These are phyloP conservation scores for Tenthredo distinguenda DNA, from an alignment of 2,888 invertebrate genomes.

Conservation along the genomic window DNA sequence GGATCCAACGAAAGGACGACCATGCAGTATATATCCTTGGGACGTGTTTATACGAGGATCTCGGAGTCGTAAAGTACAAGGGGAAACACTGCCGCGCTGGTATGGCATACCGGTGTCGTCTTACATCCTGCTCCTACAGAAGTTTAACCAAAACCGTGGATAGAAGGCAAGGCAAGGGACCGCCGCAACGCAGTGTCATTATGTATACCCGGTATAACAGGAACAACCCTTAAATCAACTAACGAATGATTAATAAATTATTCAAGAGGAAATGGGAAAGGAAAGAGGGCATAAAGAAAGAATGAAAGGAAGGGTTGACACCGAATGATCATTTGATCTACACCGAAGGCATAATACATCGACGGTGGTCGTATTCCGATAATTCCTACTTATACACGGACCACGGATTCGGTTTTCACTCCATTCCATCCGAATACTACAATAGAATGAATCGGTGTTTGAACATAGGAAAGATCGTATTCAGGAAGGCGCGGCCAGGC, in stretches of 20 bases:
- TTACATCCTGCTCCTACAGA: constrained; percentile 51
- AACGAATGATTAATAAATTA: constrained; percentile 29
- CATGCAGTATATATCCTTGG: constrained; percentile 54
- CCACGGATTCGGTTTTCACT: not conserved
- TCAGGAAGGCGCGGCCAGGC: constrained; percentile 69
- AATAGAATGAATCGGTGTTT: constrained; percentile 61
- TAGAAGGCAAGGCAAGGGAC: not conserved
- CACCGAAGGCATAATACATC: not conserved
- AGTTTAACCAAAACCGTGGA: constrained; percentile 37
- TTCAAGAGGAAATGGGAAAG: not conserved
- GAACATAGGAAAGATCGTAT: constrained; percentile 65
- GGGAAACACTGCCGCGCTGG: constrained; percentile 37
- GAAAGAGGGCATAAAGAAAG: not conserved
- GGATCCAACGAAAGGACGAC: constrained; percentile 47
- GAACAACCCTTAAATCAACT: constrained; percentile 32
- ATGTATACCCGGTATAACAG: not conserved
- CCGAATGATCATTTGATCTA: not conserved
- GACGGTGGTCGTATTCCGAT: not conserved
- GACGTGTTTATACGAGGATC: constrained; percentile 59
- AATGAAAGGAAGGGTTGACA: not conserved
- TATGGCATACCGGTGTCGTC: constrained; percentile 45
- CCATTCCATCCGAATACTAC: not conserved
- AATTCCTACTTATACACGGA: not conserved
- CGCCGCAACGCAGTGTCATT: not conserved
- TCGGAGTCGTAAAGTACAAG: constrained; percentile 59